Percentiles rank a stretch among this genome's conserved stretches.
These are phyloP conservation scores for Drosophila busckii DNA, from an alignment of 1,140 invertebrate genomes.

Conservation along the genomic window DNA sequence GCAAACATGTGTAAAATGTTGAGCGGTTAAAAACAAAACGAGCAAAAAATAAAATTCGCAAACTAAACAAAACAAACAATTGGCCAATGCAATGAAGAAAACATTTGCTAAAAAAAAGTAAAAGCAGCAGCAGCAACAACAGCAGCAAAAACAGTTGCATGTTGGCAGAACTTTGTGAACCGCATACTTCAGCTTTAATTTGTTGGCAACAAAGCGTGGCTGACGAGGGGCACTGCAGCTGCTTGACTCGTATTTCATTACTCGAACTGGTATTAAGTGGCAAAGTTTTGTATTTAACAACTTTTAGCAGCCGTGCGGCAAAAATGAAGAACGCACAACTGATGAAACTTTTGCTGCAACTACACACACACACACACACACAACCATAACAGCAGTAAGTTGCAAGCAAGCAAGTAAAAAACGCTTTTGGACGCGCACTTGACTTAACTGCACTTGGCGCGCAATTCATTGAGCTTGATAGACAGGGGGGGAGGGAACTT, in stretches of 20 bases:
- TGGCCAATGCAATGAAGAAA: constrained; percentile 50
- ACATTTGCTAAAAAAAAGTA: not conserved
- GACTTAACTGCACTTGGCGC: constrained; percentile 57
- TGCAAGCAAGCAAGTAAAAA: no score
- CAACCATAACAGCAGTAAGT: constrained; percentile 53
- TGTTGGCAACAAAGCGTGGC: constrained; percentile 25
- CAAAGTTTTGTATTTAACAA: constrained; percentile 76
- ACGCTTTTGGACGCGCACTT: no score
- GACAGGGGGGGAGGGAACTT: not conserved
- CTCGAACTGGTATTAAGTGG: constrained; percentile 76
- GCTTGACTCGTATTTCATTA: constrained; percentile 70
- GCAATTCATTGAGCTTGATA: not conserved
- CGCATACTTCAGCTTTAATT: constrained; percentile 75
- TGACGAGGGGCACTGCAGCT: constrained; percentile 14
- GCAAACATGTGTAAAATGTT: constrained; percentile 63
- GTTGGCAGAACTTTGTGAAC: constrained; percentile 63
- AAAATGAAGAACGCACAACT: constrained; percentile 58
- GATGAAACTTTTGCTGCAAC: constrained; percentile 45
- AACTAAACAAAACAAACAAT: constrained; percentile 62
- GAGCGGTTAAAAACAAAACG: constrained; percentile 40
- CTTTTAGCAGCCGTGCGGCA: constrained; percentile 64
- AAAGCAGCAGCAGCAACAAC: constrained; percentile 20
- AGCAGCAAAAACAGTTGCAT: constrained; percentile 53
- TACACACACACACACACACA: constrained; percentile 5
- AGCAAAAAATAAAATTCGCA: not conserved